Evolutionary conservation across 2,888 invertebrate genomes (phyloP), one percentile per base, ranked within the genome.

Genomic region (Aleiodes alternator): DNA sequence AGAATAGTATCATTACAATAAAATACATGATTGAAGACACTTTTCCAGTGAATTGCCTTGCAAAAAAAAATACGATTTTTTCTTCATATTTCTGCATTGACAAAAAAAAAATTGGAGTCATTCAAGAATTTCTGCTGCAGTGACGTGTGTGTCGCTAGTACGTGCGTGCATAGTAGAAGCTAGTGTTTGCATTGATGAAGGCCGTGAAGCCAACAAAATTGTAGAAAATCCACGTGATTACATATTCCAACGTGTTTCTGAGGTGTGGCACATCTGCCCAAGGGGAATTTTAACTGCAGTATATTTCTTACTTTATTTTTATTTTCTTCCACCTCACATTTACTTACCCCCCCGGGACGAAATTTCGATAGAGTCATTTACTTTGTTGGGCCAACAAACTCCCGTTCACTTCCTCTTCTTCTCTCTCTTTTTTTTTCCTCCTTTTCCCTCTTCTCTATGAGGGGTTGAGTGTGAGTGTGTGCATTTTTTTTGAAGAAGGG

Each of bases 331-430:
- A 8, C 72, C 76, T 75, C 69, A 61, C 75, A 76, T 76, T 78
- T 76, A 69, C 75, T 72, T 75, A 68, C 68, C 79, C 79, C 75
- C 75, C 64, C 53, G 72, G 81, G 78, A 68, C 51, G 59, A 72
- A 77, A 64, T 78, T 76, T 76, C 77, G 79, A 82, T 82, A 82
- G 79, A 82, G 82, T 80, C 80, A 82, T 81, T 81, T 81, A 77
- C 66, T 23, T 50, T 51, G 78, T 75, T 79, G 76, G 75, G 72
- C 77, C 76, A 82, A 78, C 79, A 76, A 72, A 69, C 71, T 50
- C 55, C 7, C 8, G 11, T 51, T 12, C 12, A 12, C 43, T 50
- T 14, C 12, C 48, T 59, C 57, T 57, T 11, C 48, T 9, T 51
- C 48, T 48, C 16, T 48, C 2, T 23, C 1, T 23, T 23, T 23